Evolutionary conservation across 2,113 vertebrate genomes (phyloP), one percentile per base, ranked within the genome.

Genomic region (Alectura lathami): DNA sequence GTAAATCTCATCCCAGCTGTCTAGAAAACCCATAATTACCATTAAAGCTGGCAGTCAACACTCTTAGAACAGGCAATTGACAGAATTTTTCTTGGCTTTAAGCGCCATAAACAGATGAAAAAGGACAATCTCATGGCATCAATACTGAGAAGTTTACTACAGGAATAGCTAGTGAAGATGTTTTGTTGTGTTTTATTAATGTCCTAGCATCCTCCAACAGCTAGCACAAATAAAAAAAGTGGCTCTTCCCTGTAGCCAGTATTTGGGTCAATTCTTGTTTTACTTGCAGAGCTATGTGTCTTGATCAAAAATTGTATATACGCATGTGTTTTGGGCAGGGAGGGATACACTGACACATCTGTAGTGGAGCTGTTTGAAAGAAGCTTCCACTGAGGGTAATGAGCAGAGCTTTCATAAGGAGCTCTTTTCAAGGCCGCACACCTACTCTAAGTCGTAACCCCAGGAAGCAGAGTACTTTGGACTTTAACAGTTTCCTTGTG

Each of bases 391-490:
- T 29, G 8, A 9, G 5, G 7, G 7, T 17, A 66, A n/a, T 34
- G 9, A 81, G 10, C 6, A 84, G 24, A 73, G 7, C 3, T 67
- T 75, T 70, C 36, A 54, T 18, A 22, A 80, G 75, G 13, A 73
- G 9, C 8, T 30, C 7, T 82, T 70, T 69, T 62, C 36, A 78
- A 66, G 40, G 11, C 11, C 2, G 4, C 20, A 40, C 4, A 29
- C 11, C 3, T 83, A 20, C 12, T 40, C 12, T 14, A 14, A 26
- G 13, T 8, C 34, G 23, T 42, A 13, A 1, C 8, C 10, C 8
- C 23, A 6, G 12, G 5, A 0, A 13, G 9, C n/a, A 70, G 38
- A 1, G 0, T 21, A 48, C 7, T 2, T 6, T 69, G n/a, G 30
- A 2, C 11, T 3, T 8, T 13, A 53, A 53, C 1, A 74, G 20